Base-by-base conservation (phyloP, 2,113 vertebrate genomes). In the Noctilio leporinus region DNA sequence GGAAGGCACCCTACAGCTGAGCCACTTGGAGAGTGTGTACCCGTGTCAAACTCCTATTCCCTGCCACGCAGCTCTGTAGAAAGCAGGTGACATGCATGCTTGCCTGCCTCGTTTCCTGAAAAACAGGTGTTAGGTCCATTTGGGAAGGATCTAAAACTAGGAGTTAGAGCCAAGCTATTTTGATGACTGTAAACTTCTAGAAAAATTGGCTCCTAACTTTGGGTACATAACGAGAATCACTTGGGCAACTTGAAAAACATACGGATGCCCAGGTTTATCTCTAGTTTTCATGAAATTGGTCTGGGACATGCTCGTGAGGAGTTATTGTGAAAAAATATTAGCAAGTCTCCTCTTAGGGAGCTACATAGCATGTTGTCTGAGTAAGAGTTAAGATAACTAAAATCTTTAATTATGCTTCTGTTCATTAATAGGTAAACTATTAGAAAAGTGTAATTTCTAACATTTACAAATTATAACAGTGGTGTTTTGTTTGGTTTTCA, bases 391-490 rank as follows among this genome's bases (percentile, higher is more conserved):
- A 38, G 78, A 40, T 4, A 77, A 77, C 33, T 47, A 53, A 92
- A 51, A 77, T 76, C 1, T n/a, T 65, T 77, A 77, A 77, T 77
- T 33, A 53, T 30, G 24, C 17, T 38, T 77, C 51, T 45, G 45
- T 49, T 73, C 59, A 40, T 76, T 69, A 87, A 51, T 35, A 73
- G 5, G 24, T 45, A 86, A 72, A 59, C 30, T 76, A 20, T 59
- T 72, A n/a, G 10, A 72, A 62, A 35, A 69, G 49, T 10, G 11
- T 26, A 76, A 55, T 82, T 81, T 77, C n/a, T 86, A 47, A 40
- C 40, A 67, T 30, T 53, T 76, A 82, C 91, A 96, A 77, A 38
- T 65, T 65, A 40, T 43, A 67, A 83, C 28, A 33, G 38, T 59
- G 30, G 47, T 6, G 47, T 47, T 47, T 47, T 47, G 6, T 47